Base-by-base conservation (phyloP, 2,888 invertebrate genomes). In the Lasioglossum calceatum region DNA sequence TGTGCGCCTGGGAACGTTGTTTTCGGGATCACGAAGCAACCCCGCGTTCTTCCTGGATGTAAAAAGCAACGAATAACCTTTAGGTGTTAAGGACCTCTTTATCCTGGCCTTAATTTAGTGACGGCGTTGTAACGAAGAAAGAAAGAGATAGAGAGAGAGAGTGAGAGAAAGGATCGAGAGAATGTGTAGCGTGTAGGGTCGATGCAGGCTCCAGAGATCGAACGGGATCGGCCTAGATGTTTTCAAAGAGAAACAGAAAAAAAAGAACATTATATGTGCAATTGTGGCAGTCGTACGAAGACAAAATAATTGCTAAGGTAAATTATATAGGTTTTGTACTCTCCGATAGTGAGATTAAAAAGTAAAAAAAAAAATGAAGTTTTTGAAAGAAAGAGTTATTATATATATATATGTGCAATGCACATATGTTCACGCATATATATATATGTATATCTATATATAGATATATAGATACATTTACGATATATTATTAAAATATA, bases 281-380 rank as follows among this genome's bases (percentile, higher is more conserved):
- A 88, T 89, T 79, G 88, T 79, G 82, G 83, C 75, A 90, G 84
- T 89, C 78, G 74, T 82, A 78, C 47, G 83, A 91, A 91, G 93
- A 94, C 93, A 94, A 93, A 93, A 93, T 94, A 94, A 94, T 94
- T 94, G 92, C 94, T 94, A 92, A 94, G 94, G 93, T 93, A 90
- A 91, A 91, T 88, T 89, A 81, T 86, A 44, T 91, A 90, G 83
- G 72, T 91, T 87, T 89, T 91, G 85, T 89, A 91, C 84, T 81
- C 80, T 88, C 85, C 77, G 82, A 79, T 73, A 47, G 77, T 77
- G 77, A 87, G 67, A 70, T 39, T 36, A 23, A 67, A 36, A 36
- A 7, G 5, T 85, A 19, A 36, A 5, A 61, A 64, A 14, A 36
- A 39, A 23, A 85, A 70, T 86, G 58, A 58, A 58, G 58, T 58